phyloP scores from a whole-genome alignment of 2,113 vertebrate genomes.

The Sphaerodactylus townsendi region DNA sequence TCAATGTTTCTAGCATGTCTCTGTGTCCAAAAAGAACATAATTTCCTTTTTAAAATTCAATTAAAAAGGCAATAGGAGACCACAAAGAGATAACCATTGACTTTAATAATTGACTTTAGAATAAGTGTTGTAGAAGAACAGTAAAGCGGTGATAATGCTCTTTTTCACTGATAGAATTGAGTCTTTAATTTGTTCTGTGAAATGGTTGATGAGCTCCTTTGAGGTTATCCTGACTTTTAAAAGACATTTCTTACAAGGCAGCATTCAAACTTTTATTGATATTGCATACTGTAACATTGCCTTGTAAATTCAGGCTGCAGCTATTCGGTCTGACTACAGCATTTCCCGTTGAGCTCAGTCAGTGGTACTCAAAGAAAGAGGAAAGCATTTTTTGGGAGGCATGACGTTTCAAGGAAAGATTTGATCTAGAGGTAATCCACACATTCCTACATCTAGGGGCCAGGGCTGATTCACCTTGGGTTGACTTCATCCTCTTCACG shows the following conservation, averaged over 20 bases:
- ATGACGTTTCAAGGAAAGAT: background rate
- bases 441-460: background rate
- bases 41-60: constrained; percentile 26
- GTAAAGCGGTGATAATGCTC: constrained; percentile 20
- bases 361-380: too few relatives aligned
- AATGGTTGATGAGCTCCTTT: constrained; percentile 10
- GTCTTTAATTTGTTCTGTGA: constrained; percentile 27
- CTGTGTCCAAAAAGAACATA: background rate
- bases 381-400: background rate
- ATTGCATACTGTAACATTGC: background rate
- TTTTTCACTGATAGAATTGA: constrained; percentile 20
- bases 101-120: constrained; percentile 35
- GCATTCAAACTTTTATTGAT: background rate
- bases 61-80: constrained; percentile 41
- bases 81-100: constrained; percentile 13
- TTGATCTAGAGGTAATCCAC: background rate
- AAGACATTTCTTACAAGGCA: constrained; percentile 8
- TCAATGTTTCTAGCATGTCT: constrained; percentile 13
- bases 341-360: too few relatives aligned
- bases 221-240: constrained; percentile 10
- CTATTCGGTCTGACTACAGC: background rate
- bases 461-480: too few relatives aligned
- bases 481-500: too few relatives aligned
- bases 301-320: background rate
- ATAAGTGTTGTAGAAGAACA: constrained; percentile 15